Percentiles rank a stretch among this genome's conserved stretches.
Evolutionary conservation across 2,797 vertebrate genomes (phyloP).

Genomic region (Acanthopagrus latus): DNA sequence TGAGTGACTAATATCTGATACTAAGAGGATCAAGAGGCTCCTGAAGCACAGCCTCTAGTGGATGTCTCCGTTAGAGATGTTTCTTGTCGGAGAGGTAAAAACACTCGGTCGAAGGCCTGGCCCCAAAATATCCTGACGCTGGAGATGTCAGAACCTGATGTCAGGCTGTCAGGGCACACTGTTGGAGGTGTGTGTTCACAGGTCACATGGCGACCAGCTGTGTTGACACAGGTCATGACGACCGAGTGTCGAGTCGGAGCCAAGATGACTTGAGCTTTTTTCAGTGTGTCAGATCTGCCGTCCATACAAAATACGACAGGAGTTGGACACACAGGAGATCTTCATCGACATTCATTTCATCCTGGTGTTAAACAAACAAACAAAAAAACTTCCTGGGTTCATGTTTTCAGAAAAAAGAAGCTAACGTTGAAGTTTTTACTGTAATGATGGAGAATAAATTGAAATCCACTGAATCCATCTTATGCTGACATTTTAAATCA

Average conservation of each 20-base stretch:
- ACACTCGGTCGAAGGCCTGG: not conserved
- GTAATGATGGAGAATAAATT: no score
- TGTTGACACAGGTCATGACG: slow-evolving; percentile 1
- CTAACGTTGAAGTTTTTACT: no score
- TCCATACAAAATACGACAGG: no score
- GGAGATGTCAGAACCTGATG: not conserved
- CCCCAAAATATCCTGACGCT: not conserved
- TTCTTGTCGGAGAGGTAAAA: not conserved
- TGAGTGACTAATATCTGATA: no score
- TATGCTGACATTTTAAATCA: no score
- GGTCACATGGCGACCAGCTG: not conserved
- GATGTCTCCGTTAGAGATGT: no score
- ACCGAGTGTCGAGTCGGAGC: not conserved
- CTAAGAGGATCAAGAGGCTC: not conserved
- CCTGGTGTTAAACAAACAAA: no score
- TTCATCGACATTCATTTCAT: not conserved
- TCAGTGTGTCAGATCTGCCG: no score
- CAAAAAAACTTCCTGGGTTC: no score
- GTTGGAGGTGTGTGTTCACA: not conserved
- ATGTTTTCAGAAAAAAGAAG: no score
- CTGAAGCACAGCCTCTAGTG: not conserved
- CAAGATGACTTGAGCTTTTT: not conserved
- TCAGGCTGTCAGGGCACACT: not conserved
- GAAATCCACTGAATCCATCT: not conserved
- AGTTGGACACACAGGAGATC: not conserved